These are phyloP conservation scores for Caenorhabditis afra DNA, from an alignment of 2,888 invertebrate genomes.

Conservation along the genomic window DNA sequence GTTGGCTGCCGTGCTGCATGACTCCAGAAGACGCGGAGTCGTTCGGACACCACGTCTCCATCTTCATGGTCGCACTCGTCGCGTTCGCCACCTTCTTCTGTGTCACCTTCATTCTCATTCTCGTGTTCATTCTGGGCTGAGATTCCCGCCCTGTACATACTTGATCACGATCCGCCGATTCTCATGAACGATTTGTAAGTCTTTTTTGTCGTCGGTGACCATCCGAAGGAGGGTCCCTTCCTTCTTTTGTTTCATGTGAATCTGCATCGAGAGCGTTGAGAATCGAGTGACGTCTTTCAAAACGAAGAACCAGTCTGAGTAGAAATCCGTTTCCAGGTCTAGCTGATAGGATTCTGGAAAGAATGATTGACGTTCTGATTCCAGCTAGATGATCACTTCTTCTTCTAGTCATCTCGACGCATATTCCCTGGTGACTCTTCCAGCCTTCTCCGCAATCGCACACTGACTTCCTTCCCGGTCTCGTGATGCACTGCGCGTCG, in stretches of 20 bases:
- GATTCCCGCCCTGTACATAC: conserved; percentile 47
- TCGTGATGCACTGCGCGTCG: conserved; percentile 57
- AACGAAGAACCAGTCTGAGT: conserved; percentile 30
- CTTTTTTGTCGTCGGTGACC: conserved; percentile 50
- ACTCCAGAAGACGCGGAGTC: conserved; percentile 68
- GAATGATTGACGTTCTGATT: too few relatives aligned
- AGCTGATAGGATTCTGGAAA: conserved; percentile 34
- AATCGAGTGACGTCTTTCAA: conserved; percentile 27
- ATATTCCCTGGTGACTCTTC: conserved; percentile 44
- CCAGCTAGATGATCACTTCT: too few relatives aligned
- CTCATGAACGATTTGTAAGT: conserved; percentile 46
- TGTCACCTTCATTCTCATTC: conserved; percentile 72
- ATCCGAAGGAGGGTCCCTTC: conserved; percentile 48
- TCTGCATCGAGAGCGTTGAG: conserved; percentile 45
- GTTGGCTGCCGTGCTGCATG: conserved; percentile 74
- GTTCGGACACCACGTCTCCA: conserved; percentile 73
- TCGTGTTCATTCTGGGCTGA: conserved; percentile 72
- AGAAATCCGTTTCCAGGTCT: conserved; percentile 24
- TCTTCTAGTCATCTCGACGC: conserved; percentile 31
- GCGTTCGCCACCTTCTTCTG: conserved; percentile 75
- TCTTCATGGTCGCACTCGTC: conserved; percentile 74
- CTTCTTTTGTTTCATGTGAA: conserved; percentile 40
- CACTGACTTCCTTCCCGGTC: conserved; percentile 60
- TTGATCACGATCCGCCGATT: conserved; percentile 60
- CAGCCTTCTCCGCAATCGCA: conserved; percentile 65